Conservation (phyloP, 2,113 vertebrate genomes). For the Scomber scombrus region DNA sequence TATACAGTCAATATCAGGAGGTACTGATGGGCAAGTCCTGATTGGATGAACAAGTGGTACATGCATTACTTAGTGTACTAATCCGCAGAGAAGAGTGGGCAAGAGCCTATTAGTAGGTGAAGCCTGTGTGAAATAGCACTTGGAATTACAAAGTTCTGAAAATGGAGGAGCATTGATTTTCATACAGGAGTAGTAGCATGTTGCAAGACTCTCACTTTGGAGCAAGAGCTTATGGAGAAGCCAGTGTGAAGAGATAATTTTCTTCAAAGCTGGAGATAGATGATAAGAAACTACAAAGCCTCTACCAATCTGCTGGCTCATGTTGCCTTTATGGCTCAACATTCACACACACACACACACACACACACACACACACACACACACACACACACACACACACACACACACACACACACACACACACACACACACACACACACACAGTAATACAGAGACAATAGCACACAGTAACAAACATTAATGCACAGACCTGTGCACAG, state of each 20-base stretch:
- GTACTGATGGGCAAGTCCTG: neutral
- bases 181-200: constrained; percentile 13
- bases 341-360: constrained; percentile 17
- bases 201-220: constrained; percentile 15
- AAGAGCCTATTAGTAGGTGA: constrained; percentile 14
- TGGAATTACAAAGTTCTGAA: constrained; percentile 42
- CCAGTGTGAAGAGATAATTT: constrained; percentile 29
- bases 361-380: too few relatives aligned
- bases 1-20: neutral
- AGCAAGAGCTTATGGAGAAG: constrained; percentile 28
- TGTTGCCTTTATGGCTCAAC: constrained; percentile 38
- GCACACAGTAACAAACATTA: constrained; percentile 42
- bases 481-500: constrained; percentile 35
- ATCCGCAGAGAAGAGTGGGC: constrained; percentile 8
- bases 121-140: constrained; percentile 46
- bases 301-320: constrained; percentile 28
- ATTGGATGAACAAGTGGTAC: constrained; percentile 10
- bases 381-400: too few relatives aligned
- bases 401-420: neutral
- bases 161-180: constrained; percentile 59
- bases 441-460: constrained; percentile 30
- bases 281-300: constrained; percentile 44
- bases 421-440: constrained; percentile 7
- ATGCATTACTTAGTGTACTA: constrained; percentile 35
- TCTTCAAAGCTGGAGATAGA: constrained; percentile 38